Base-by-base conservation (phyloP, 2,113 vertebrate species). In the Cavia aperea region DNA sequence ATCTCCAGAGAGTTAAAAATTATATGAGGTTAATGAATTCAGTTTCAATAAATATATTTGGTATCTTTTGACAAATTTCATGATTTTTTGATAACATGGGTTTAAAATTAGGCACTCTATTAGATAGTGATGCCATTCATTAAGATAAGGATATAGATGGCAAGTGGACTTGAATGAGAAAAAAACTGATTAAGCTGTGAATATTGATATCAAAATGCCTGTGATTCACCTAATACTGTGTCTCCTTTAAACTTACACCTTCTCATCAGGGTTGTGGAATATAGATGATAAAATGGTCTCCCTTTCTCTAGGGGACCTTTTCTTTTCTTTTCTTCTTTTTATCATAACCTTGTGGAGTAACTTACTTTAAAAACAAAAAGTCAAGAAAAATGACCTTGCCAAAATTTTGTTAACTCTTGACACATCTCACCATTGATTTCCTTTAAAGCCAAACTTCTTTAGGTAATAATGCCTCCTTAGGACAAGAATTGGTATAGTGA, bases 351-450 rank as follows among this genome's bases (percentile, higher is more conserved):
- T 58, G 1, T 29, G 11, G 81, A 94, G 18, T 56, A 58, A 39
- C 60, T 88, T 49, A 93, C n/a, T 75, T 94, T 72, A 85, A 94
- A 92, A 89, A 82, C 75, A 90, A 79, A 93, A 77, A 75, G 43
- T 31, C 58, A 75, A 86, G 63, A 9, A 93, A 91, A 85, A 95
- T 33, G 5, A 36, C 49, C 19, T 89, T 84, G 16, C 56, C 13
- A 31, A 86, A 86, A 58, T 12, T 51, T 43, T 91, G 46, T 73
- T 95, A 93, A 92, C 4, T 75, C 8, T 86, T 81, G 46, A 93
- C 33, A 62, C 33, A 5, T 46, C n/a, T 77, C 51, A 85, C 36
- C 63, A 33, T 43, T 49, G 49, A 6, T 68, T 86, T 88, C 18
- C 16, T 78, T 3, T 19, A 86, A 89, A 93, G 36, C 3, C 73